Conservation (phyloP, 2,797 vertebrate genomes). For the Argya squamiceps region DNA sequence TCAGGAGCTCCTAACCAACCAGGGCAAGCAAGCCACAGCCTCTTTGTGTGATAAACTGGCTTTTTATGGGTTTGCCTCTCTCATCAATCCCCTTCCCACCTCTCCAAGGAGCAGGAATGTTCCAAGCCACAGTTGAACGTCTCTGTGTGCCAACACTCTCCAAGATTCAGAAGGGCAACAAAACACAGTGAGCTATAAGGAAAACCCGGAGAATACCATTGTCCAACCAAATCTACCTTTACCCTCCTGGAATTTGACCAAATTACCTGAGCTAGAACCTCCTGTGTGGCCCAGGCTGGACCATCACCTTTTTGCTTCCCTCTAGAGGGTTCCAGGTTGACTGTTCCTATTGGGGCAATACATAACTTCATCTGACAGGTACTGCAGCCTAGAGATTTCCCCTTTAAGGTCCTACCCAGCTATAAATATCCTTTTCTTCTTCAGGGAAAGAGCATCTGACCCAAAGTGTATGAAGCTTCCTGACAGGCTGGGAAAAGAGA, state of each 20-base stretch:
- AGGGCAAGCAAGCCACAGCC: background rate
- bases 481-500: conserved; percentile 66
- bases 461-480: conserved; percentile 56
- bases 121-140: background rate
- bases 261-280: background rate
- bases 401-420: conserved; percentile 8
- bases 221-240: background rate
- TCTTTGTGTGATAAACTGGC: background rate
- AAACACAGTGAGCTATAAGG: background rate
- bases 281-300: background rate
- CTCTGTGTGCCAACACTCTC: background rate
- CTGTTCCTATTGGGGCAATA: conserved; percentile 26
- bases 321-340: background rate
- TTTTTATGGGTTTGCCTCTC: background rate
- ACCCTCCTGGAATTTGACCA: background rate
- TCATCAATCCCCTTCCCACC: background rate
- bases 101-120: background rate
- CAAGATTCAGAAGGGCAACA: background rate
- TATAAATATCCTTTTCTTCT: conserved; percentile 73
- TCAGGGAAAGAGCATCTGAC: conserved; percentile 55
- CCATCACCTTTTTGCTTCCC: background rate
- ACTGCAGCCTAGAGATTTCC: conserved; percentile 45
- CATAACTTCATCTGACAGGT: conserved; percentile 60
- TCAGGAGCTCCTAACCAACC: background rate
- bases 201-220: background rate